phyloP scores from a whole-genome alignment of 2,113 vertebrate species.

The Cromileptes altivelis region DNA sequence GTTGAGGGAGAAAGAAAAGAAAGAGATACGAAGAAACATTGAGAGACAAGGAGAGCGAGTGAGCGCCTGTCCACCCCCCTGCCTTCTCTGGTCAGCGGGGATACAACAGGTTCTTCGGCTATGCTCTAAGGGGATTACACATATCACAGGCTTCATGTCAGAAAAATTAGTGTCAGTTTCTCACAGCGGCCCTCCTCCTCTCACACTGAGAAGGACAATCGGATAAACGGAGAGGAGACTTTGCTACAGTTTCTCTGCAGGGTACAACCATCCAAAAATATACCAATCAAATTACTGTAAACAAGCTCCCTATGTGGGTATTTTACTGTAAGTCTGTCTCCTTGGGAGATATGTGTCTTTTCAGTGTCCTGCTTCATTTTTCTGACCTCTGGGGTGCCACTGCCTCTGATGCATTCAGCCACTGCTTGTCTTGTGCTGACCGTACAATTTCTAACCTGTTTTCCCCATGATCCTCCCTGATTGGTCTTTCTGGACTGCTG shows the following conservation, averaged over 20 bases:
- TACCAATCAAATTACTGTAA: background rate
- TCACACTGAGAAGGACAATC: conserved; percentile 48
- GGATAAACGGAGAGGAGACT: conserved; percentile 49
- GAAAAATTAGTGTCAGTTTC: conserved; percentile 68
- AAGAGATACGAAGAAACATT: conserved; percentile 1
- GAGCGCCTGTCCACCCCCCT: background rate
- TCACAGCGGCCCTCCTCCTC: conserved; percentile 51
- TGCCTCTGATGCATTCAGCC: background rate
- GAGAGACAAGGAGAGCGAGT: conserved; percentile 20
- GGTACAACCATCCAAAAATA: conserved; percentile 3
- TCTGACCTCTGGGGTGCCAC: background rate
- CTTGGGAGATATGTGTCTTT: background rate
- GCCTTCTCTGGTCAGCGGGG: conserved; percentile 43
- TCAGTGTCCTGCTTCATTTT: background rate
- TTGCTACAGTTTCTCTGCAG: conserved; percentile 30
- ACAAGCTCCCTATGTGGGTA: background rate
- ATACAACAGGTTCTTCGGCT: conserved; percentile 62
- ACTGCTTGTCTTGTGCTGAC: conserved; percentile 28
- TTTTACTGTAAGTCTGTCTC: background rate
- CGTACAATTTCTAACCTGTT: conserved; percentile 4
- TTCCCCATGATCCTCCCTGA: background rate
- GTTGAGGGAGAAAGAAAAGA: background rate
- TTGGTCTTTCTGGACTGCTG: conserved; percentile 16
- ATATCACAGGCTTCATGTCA: conserved; percentile 73
- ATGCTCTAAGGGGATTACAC: conserved; percentile 74